Percentiles rank a stretch among this genome's conserved stretches.
Conservation (phyloP, 2,888 invertebrate species). For the Agriopis aurantiaria region DNA sequence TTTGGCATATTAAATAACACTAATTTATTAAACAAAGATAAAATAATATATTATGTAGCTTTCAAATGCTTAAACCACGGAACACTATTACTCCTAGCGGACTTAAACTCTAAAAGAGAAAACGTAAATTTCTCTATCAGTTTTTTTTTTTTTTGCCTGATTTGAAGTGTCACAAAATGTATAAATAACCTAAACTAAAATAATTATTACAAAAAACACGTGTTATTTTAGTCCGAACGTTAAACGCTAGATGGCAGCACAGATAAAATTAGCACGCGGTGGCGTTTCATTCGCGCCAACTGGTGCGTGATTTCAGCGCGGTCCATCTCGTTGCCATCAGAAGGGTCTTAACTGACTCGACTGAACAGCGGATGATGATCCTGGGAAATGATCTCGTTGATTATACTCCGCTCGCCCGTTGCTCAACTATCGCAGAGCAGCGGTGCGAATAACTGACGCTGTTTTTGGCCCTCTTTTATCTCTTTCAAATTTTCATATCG, state of each 20-base stretch:
- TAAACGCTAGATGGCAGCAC: slow-evolving; percentile 41
- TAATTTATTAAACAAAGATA: too few species aligned
- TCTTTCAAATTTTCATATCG: too few species aligned
- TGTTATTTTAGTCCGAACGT: slow-evolving; percentile 7
- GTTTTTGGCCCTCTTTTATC: slow-evolving; percentile 58
- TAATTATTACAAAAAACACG: background rate
- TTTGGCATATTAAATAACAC: too few species aligned
- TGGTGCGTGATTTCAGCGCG: background rate
- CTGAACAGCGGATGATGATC: slow-evolving; percentile 83
- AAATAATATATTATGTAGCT: too few species aligned
- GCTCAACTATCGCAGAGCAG: slow-evolving; percentile 75
- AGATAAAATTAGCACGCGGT: slow-evolving; percentile 36
- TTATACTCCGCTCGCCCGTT: slow-evolving; percentile 67
- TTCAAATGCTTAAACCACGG: too few species aligned
- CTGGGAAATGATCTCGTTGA: slow-evolving; percentile 68
- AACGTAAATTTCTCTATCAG: too few species aligned
- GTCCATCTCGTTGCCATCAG: slow-evolving; percentile 55
- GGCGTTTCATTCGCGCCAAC: slow-evolving; percentile 4
- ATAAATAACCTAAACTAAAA: too few species aligned
- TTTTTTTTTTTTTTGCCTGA: too few species aligned
- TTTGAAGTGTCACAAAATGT: too few species aligned
- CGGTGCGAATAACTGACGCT: slow-evolving; percentile 70
- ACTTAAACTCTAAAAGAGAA: too few species aligned
- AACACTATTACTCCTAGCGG: too few species aligned
- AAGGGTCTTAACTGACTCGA: slow-evolving; percentile 84